Evolutionary conservation across 1,140 invertebrate species (phyloP).

Genomic region (Glossosoma conforme): DNA sequence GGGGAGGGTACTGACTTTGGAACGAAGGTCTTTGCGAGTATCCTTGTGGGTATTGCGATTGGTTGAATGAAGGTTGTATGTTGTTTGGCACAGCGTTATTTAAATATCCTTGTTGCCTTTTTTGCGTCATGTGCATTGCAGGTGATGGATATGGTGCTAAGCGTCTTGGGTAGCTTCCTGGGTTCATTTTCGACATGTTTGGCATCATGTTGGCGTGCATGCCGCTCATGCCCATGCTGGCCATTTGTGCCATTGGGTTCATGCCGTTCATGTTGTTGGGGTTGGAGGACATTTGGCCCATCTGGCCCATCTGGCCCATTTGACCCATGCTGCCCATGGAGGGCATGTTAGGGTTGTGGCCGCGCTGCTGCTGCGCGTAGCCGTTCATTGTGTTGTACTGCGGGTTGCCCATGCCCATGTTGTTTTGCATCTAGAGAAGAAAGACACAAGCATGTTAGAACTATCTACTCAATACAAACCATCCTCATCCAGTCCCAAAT

Average conservation of each 20-base stretch:
- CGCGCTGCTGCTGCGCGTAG: constrained; percentile 49
- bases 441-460: background rate
- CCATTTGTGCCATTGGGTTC: constrained; percentile 60
- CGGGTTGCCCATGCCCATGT: constrained; percentile 51
- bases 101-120: constrained; percentile 55
- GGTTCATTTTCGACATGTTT: constrained; percentile 58
- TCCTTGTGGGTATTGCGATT: constrained; percentile 53
- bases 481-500: too few relatives aligned
- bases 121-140: constrained; percentile 76
- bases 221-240: constrained; percentile 55
- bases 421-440: constrained; percentile 48
- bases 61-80: constrained; percentile 54
- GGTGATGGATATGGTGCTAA: constrained; percentile 75
- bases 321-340: constrained; percentile 58
- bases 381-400: constrained; percentile 50
- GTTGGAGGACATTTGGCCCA: constrained; percentile 46
- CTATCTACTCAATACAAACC: too few relatives aligned
- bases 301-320: constrained; percentile 55
- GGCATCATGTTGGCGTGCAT: constrained; percentile 62
- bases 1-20: constrained; percentile 64
- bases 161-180: constrained; percentile 53
- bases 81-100: constrained; percentile 37
- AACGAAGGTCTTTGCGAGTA: constrained; percentile 58
- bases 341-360: constrained; percentile 54
- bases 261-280: constrained; percentile 50